These are phyloP conservation scores for Cartodere bifasciata DNA, from an alignment of 2,888 invertebrate species.

Conservation along the genomic window DNA sequence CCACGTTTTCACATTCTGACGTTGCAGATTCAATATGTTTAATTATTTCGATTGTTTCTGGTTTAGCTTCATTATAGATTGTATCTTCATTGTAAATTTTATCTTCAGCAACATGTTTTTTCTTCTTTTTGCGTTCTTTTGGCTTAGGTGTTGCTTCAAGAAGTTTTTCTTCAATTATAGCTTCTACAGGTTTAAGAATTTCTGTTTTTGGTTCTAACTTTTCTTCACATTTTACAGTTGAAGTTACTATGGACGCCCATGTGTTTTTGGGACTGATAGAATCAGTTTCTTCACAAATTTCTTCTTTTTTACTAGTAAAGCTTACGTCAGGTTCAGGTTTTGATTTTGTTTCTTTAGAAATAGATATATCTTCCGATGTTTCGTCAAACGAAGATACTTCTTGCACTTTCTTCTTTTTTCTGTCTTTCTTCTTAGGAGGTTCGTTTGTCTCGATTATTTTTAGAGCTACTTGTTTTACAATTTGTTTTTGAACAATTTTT, in stretches of 20 bases:
- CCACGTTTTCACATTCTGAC: constrained; percentile 11
- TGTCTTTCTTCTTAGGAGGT: background rate
- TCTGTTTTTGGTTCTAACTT: constrained; percentile 1
- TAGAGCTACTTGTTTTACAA: background rate
- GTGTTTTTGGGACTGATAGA: too few relatives aligned
- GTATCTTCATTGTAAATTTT: constrained; percentile 3
- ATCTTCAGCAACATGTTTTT: too few relatives aligned
- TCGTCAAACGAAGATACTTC: background rate
- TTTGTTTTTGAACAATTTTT: too few relatives aligned
- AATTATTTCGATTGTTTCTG: constrained; percentile 4
- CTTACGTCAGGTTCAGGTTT: too few relatives aligned
- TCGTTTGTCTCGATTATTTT: background rate
- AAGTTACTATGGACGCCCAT: too few relatives aligned
- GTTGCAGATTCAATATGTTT: constrained; percentile 10
- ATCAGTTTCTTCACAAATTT: too few relatives aligned
- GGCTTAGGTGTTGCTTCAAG: too few relatives aligned
- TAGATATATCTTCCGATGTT: too few relatives aligned
- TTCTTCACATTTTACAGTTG: too few relatives aligned
- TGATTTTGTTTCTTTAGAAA: too few relatives aligned
- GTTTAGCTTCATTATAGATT: background rate
- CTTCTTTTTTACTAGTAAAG: too few relatives aligned
- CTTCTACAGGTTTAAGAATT: background rate
- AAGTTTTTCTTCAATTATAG: constrained; percentile 5
- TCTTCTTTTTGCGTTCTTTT: too few relatives aligned
- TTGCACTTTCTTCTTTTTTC: background rate